phyloP scores from a whole-genome alignment of 2,888 invertebrate genomes.

The Exephanes ischioxanthus region DNA sequence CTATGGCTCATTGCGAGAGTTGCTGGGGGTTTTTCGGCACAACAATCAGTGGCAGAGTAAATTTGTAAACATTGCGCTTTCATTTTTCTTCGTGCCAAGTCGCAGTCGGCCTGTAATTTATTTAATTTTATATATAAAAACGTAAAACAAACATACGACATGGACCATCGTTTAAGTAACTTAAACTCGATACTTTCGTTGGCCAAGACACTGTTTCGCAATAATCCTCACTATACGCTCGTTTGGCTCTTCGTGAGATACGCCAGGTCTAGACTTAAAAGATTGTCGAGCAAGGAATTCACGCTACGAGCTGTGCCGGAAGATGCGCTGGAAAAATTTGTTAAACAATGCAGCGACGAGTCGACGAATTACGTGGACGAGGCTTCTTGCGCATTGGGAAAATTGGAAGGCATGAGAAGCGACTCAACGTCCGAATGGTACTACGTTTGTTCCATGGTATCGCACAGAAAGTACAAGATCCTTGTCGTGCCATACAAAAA shows the following conservation, averaged over 20 bases:
- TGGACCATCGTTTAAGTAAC: conserved; percentile 10
- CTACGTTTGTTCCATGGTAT: conserved; percentile 73
- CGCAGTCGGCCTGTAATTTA: not conserved
- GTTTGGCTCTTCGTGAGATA: conserved; percentile 74
- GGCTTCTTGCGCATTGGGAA: conserved; percentile 75
- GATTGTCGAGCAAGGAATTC: conserved; percentile 67
- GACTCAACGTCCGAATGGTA: conserved; percentile 69
- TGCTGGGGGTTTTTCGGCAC: not conserved
- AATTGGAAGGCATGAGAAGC: conserved; percentile 48
- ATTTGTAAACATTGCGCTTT: not conserved
- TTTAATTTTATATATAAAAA: not conserved
- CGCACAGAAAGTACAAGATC: conserved; percentile 78
- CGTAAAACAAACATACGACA: not conserved
- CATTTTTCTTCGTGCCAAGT: not conserved
- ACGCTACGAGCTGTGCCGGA: conserved; percentile 71
- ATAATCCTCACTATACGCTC: conserved; percentile 74
- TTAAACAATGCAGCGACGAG: conserved; percentile 54
- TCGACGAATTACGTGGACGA: conserved; percentile 71
- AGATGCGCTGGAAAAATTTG: conserved; percentile 66
- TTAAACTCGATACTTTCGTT: conserved; percentile 51
- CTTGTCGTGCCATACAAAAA: conserved; percentile 70
- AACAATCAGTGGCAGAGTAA: not conserved
- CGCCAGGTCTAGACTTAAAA: conserved; percentile 68
- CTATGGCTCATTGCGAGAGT: not conserved
- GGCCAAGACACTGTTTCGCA: conserved; percentile 67